Conservation (phyloP, 2,113 vertebrate species). For the Paralichthys olivaceus region DNA sequence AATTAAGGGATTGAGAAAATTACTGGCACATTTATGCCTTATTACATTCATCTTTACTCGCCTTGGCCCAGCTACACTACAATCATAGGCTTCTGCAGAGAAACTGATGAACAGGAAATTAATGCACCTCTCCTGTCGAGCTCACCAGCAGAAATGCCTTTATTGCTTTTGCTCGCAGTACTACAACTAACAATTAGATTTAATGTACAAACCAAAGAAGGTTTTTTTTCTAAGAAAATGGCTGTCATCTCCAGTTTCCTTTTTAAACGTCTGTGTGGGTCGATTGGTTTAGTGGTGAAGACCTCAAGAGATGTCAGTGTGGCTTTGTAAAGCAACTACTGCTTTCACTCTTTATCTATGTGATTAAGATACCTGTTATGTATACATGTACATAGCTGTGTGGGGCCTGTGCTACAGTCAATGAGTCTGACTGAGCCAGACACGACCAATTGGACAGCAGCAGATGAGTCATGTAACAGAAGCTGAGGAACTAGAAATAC, state of each 20-base stretch:
- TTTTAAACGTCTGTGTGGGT: constrained; percentile 30
- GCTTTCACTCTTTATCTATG: background rate
- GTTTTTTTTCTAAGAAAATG: constrained; percentile 28
- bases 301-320: background rate
- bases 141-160: constrained; percentile 39
- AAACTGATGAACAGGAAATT: constrained; percentile 3
- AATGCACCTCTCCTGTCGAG: constrained; percentile 4
- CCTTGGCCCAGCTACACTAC: background rate
- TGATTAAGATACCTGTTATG: background rate
- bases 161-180: constrained; percentile 1
- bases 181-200: background rate
- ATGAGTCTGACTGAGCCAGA: constrained; percentile 41
- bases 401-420: constrained; percentile 38
- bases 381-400: constrained; percentile 7
- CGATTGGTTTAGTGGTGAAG: background rate
- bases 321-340: background rate
- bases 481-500: constrained; percentile 46
- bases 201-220: constrained; percentile 16
- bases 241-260: constrained; percentile 28
- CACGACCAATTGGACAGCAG: constrained; percentile 48
- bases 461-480: constrained; percentile 60
- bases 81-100: too few relatives aligned
- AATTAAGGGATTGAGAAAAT: background rate
- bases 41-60: background rate
- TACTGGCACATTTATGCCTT: background rate